Conservation (phyloP, 2,888 invertebrate genomes). For the Phoronis australis region DNA sequence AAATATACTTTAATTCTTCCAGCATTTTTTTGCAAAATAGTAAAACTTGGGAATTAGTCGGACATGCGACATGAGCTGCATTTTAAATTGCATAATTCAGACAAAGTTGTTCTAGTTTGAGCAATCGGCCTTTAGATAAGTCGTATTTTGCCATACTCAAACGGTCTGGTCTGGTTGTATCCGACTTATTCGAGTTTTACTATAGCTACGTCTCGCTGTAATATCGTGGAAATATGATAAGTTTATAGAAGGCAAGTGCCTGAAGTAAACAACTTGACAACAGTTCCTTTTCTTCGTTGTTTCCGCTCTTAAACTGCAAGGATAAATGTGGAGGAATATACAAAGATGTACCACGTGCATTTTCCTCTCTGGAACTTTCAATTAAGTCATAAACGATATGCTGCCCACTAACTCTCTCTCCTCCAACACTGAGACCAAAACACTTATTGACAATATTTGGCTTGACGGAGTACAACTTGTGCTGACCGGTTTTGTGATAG, state of each 20-base stretch:
- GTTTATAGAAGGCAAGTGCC: conserved; percentile 14
- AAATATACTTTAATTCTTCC: too few species aligned
- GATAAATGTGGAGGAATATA: conserved; percentile 1
- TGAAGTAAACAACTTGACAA: conserved; percentile 12
- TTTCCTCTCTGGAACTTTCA: conserved; percentile 3
- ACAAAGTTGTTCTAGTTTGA: too few species aligned
- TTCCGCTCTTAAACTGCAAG: conserved; percentile 4
- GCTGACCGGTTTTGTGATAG: conserved; percentile 4
- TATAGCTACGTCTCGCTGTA: too few species aligned
- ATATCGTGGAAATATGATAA: too few species aligned
- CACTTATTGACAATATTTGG: conserved; percentile 11
- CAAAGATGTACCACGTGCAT: conserved; percentile 6
- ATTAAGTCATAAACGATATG: conserved; percentile 15
- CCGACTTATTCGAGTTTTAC: too few species aligned
- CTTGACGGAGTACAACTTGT: conserved; percentile 15
- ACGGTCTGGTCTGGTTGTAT: too few species aligned
- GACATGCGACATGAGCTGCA: too few species aligned
- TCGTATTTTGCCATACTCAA: too few species aligned
- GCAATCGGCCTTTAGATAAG: too few species aligned
- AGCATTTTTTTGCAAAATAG: too few species aligned
- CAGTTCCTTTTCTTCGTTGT: conserved; percentile 11
- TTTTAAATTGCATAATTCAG: too few species aligned
- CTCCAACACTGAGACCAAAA: conserved; percentile 19
- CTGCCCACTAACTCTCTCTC: conserved; percentile 22
- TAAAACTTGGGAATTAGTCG: too few species aligned